A percentile compares a stretch with the other conserved stretches of the same genome.
Evolutionary conservation across 1,140 invertebrate genomes (phyloP).

Genomic region (Temnothorax longispinosus): DNA sequence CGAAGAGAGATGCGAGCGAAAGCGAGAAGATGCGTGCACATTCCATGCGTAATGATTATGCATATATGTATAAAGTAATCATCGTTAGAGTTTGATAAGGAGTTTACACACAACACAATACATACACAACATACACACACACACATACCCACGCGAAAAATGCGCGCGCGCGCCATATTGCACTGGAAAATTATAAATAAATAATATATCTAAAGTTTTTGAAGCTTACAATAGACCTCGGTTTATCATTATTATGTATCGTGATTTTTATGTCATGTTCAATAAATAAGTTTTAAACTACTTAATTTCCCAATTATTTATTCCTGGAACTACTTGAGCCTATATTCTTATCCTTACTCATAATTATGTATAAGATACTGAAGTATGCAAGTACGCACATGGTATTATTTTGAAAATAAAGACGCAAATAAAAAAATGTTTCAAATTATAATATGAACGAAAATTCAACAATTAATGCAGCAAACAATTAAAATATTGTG

Average conservation of each 20-base stretch:
- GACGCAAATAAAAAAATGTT: background rate
- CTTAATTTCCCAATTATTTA: slow-evolving; percentile 17
- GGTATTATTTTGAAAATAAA: background rate
- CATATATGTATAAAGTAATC: slow-evolving; percentile 69
- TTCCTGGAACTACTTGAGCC: background rate
- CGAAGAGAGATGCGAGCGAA: slow-evolving; percentile 47
- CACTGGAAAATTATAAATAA: slow-evolving; percentile 67
- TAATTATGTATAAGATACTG: background rate
- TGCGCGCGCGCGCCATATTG: slow-evolving; percentile 63
- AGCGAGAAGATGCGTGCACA: slow-evolving; percentile 73
- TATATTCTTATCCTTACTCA: background rate
- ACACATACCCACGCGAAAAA: background rate
- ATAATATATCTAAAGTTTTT: slow-evolving; percentile 74
- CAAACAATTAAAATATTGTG: background rate
- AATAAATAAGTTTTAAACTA: slow-evolving; percentile 82
- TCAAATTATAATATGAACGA: background rate
- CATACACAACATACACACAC: background rate
- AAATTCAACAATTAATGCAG: background rate
- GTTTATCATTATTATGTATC: slow-evolving; percentile 80
- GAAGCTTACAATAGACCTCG: slow-evolving; percentile 74
- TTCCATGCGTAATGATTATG: slow-evolving; percentile 77
- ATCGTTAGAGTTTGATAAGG: slow-evolving; percentile 80
- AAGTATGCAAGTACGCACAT: background rate
- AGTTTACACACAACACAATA: slow-evolving; percentile 42
- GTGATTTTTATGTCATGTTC: slow-evolving; percentile 83